phyloP scores from a whole-genome alignment of 2,113 vertebrate species.

The Psophia crepitans region DNA sequence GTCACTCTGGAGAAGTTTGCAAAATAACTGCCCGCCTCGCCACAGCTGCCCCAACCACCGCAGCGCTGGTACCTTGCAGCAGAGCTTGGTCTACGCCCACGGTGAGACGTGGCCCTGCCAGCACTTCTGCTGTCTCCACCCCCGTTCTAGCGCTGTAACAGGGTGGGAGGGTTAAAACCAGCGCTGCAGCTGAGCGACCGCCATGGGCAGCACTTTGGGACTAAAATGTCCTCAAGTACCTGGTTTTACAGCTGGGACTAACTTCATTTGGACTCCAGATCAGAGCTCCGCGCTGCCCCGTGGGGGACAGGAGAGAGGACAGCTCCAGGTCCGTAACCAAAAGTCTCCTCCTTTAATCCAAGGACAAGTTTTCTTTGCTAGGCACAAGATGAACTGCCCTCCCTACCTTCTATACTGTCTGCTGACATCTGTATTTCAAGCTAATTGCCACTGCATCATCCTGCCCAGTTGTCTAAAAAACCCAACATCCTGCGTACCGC shows the following conservation, averaged over 20 bases:
- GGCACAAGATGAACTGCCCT: not conserved
- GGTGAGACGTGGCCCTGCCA: fast-evolving
- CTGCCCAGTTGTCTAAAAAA: not conserved
- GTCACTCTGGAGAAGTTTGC: not conserved
- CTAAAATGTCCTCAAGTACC: not conserved
- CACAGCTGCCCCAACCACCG: fast-evolving
- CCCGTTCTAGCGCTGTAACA: fast-evolving
- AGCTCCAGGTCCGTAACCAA: not conserved
- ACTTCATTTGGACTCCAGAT: not conserved
- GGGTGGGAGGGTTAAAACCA: not conserved
- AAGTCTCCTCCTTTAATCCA: not conserved
- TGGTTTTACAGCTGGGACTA: not conserved
- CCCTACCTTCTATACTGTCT: not conserved
- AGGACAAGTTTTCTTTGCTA: not conserved
- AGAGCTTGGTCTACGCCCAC: not conserved
- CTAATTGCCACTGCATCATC: not conserved
- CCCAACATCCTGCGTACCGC: not conserved
- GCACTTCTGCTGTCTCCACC: not conserved
- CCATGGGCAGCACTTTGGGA: not conserved
- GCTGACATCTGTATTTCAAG: not conserved
- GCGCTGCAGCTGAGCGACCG: not conserved
- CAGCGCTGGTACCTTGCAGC: not conserved
- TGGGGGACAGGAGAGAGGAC: not conserved
- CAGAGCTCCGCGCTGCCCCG: not conserved
- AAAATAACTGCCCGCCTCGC: not conserved